Conservation (phyloP, 2,797 vertebrate genomes). For the Myotis vivesi region DNA sequence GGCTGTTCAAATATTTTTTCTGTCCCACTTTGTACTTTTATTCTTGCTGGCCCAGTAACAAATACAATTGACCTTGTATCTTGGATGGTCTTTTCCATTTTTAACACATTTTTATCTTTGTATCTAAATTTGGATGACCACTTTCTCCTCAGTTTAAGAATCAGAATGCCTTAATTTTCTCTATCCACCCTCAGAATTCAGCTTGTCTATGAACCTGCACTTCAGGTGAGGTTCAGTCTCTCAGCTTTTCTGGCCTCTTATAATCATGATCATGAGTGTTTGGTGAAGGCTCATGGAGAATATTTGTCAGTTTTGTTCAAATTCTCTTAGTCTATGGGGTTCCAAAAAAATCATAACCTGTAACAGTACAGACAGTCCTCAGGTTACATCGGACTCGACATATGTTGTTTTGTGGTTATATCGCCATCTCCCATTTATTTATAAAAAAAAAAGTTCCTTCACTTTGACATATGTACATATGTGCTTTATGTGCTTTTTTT, state of each 20-base stretch:
- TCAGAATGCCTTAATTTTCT: background rate
- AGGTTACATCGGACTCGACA: too few relatives aligned
- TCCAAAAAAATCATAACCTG: background rate
- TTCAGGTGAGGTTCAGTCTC: background rate
- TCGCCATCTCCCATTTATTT: too few relatives aligned
- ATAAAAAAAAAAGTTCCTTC: too few relatives aligned
- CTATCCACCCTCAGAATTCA: background rate
- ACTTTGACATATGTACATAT: too few relatives aligned
- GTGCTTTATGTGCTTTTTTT: too few relatives aligned
- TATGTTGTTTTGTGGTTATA: too few relatives aligned
- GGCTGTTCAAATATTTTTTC: background rate
- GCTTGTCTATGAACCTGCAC: background rate
- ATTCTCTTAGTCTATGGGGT: background rate
- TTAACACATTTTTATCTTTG: background rate
- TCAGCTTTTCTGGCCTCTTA: background rate
- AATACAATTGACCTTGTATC: background rate
- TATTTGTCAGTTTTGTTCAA: background rate
- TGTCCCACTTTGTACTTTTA: background rate
- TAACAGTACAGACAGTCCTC: background rate
- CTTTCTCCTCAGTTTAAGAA: background rate
- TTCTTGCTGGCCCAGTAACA: background rate
- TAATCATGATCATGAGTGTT: background rate
- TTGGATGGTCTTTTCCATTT: background rate
- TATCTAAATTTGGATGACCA: background rate
- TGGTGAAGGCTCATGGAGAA: background rate